Conservation (phyloP, 23 tunicate genomes). For the Trididemnum nubilum region DNA sequence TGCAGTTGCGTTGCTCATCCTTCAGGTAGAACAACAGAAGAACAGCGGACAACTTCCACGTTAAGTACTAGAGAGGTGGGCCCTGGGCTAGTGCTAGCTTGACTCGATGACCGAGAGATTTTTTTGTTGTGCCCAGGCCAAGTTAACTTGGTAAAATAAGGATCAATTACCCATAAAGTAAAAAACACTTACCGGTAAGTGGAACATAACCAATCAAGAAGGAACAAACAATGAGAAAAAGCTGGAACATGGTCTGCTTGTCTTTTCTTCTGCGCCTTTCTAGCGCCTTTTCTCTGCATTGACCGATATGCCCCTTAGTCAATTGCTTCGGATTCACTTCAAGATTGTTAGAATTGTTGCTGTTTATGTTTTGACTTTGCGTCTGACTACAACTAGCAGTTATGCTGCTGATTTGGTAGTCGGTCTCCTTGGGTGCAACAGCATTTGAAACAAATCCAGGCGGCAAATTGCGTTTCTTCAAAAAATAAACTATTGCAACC, state of each 20-base stretch:
- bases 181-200: constrained; percentile 34
- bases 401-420: not conserved
- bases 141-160: too few relatives aligned
- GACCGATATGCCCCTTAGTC: not conserved
- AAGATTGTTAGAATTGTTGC: not conserved
- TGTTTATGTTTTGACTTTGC: not conserved
- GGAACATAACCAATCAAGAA: constrained; percentile 40
- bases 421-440: not conserved
- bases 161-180: too few relatives aligned
- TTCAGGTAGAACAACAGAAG: too few relatives aligned
- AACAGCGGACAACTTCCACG: too few relatives aligned
- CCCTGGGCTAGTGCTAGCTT: too few relatives aligned
- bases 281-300: not conserved
- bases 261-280: constrained; percentile 37
- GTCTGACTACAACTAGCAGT: not conserved
- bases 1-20: too few relatives aligned
- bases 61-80: too few relatives aligned
- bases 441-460: not conserved
- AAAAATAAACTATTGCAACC: not conserved
- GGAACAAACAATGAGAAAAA: constrained; percentile 38
- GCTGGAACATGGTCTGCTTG: constrained; percentile 17
- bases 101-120: too few relatives aligned
- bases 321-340: not conserved
- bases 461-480: not conserved
- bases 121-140: too few relatives aligned